Percentiles rank a stretch among this genome's conserved stretches.
phyloP scores from a whole-genome alignment of 1,140 invertebrate species.

The Pomacea maculata region DNA sequence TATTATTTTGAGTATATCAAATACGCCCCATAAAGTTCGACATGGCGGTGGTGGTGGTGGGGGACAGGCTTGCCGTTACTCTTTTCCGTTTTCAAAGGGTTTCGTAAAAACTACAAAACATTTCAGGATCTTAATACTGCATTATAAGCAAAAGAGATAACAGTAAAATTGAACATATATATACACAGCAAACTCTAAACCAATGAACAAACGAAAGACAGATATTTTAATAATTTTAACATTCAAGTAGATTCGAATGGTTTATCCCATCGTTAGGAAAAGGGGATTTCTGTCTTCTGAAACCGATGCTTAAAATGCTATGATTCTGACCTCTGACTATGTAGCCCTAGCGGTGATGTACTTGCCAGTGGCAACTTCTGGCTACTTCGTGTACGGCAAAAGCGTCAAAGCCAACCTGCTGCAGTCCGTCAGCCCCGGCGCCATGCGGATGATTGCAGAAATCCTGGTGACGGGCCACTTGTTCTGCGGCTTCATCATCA shows the following conservation, averaged over 20 bases:
- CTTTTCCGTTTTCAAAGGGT: too few species aligned
- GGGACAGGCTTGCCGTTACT: too few species aligned
- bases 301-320: neutral
- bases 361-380: conserved; percentile 48
- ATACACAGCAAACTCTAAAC: too few species aligned
- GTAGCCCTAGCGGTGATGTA: conserved; percentile 55
- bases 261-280: neutral
- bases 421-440: conserved; percentile 33
- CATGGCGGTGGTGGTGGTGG: too few species aligned
- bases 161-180: too few species aligned
- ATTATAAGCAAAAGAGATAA: too few species aligned
- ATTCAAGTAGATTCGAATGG: neutral
- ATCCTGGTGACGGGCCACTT: conserved; percentile 64
- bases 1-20: too few species aligned
- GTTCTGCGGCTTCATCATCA: conserved; percentile 63
- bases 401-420: conserved; percentile 50
- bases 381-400: conserved; percentile 51
- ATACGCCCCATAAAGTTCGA: too few species aligned
- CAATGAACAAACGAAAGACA: too few species aligned
- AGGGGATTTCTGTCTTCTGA: neutral
- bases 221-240: too few species aligned
- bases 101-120: too few species aligned
- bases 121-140: too few species aligned
- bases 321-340: conserved; percentile 19
- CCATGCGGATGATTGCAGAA: conserved; percentile 46